These are phyloP conservation scores for Panthera tigris DNA, from an alignment of 2,113 vertebrate genomes.

Conservation along the genomic window DNA sequence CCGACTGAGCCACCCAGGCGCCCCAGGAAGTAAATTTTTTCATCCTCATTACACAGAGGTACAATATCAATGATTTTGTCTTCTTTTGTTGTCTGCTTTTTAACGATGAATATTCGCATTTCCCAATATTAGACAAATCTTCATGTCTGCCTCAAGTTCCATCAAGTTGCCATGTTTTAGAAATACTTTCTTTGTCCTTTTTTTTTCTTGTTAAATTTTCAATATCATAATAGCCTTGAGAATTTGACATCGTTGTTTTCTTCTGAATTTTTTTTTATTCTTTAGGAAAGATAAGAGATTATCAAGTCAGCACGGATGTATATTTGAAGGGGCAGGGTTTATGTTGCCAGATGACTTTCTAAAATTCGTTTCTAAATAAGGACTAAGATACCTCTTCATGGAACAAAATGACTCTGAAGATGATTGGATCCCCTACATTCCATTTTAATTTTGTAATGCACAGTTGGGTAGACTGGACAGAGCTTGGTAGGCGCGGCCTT, in stretches of 20 bases:
- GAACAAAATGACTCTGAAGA: background rate
- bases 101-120: background rate
- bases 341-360: background rate
- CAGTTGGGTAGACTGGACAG: background rate
- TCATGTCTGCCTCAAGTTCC: background rate
- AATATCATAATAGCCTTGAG: background rate
- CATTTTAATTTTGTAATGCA: background rate
- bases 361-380: background rate
- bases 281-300: background rate
- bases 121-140: background rate
- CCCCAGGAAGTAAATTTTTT: background rate
- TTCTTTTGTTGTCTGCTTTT: background rate
- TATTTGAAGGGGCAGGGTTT: background rate
- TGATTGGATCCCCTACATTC: background rate
- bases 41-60: background rate
- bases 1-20: too few species aligned
- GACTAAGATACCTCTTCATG: background rate
- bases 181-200: background rate
- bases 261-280: background rate
- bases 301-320: background rate
- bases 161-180: background rate
- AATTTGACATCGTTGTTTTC: background rate
- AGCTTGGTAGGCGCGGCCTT: background rate
- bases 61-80: background rate
- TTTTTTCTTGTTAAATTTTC: background rate